A percentile compares a stretch with the other conserved stretches of the same genome.
Evolutionary conservation across 2,888 invertebrate genomes (phyloP).

Genomic region (Dichetophora obliterata): DNA sequence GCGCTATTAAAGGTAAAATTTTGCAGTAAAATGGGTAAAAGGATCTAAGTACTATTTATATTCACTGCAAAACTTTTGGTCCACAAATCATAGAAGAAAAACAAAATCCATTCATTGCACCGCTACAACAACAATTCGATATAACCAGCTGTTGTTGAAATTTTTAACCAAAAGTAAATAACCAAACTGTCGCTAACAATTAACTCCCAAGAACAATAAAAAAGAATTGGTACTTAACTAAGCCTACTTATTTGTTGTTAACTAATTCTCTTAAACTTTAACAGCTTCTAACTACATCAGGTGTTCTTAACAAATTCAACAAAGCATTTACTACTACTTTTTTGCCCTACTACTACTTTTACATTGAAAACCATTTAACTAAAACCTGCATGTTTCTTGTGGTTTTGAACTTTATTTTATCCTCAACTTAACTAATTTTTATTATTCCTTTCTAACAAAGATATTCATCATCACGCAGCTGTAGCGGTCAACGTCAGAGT

Average conservation of each 20-base stretch:
- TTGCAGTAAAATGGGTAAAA: no score
- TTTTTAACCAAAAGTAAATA: not conserved
- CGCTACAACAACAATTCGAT: not conserved
- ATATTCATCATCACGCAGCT: slow-evolving; percentile 61
- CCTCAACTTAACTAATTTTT: not conserved
- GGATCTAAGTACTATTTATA: no score
- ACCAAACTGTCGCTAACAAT: no score
- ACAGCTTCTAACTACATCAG: no score
- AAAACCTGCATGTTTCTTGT: not conserved
- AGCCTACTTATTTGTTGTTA: no score
- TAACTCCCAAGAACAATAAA: no score
- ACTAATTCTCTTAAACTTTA: no score
- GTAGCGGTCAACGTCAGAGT: slow-evolving; percentile 65
- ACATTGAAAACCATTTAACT: not conserved
- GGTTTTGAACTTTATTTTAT: not conserved
- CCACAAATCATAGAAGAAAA: no score
- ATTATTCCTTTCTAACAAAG: slow-evolving; percentile 48
- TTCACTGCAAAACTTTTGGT: no score
- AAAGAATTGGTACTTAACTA: no score
- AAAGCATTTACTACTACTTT: not conserved
- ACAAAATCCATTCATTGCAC: no score
- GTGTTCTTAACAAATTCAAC: no score
- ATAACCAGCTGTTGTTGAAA: not conserved
- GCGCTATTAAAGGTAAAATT: slow-evolving; percentile 39
- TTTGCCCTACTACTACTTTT: not conserved